Evolutionary conservation across 92 coral and sea anemone genomes (phyloP).

Genomic region (Zoanthus gigantus): DNA sequence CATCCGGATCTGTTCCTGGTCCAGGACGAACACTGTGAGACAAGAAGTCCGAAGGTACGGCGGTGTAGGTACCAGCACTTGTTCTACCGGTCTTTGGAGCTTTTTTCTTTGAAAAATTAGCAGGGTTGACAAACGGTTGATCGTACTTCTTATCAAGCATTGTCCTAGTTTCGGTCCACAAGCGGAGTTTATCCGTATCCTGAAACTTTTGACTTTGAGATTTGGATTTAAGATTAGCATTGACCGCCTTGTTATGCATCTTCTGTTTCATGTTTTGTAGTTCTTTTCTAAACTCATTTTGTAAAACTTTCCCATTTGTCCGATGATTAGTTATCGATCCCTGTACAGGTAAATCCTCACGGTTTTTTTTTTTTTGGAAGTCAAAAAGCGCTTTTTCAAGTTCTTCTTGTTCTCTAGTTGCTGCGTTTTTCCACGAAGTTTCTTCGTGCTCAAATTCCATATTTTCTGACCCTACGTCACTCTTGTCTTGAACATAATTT

Average conservation of each 20-base stretch:
- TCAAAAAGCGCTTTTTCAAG: neutral
- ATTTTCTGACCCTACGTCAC: neutral
- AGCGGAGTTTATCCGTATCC: neutral
- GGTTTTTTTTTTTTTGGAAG: neutral
- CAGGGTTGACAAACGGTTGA: neutral
- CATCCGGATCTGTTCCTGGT: slow-evolving; percentile 45
- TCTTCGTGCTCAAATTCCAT: neutral
- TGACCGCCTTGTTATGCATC: neutral
- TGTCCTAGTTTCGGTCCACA: slow-evolving; percentile 10
- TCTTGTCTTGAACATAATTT: neutral
- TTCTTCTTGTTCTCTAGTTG: slow-evolving; percentile 4
- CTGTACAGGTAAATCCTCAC: neutral
- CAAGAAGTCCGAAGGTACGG: slow-evolving; percentile 27
- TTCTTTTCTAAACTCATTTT: neutral
- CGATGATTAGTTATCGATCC: neutral
- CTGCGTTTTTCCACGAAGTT: slow-evolving; percentile 33
- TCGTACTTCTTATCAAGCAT: neutral
- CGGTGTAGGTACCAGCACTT: slow-evolving; percentile 28
- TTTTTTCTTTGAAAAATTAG: neutral
- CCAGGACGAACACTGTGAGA: slow-evolving; percentile 25
- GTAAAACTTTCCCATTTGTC: too few relatives aligned
- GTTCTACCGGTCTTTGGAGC: slow-evolving; percentile 18
- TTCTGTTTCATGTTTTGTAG: neutral
- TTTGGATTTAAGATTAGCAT: neutral
- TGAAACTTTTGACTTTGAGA: neutral